Percentiles rank a stretch among this genome's conserved stretches.
These are phyloP conservation scores for Coranthus polyacanthus DNA, from an alignment of 2,797 vertebrate genomes.

Conservation along the genomic window DNA sequence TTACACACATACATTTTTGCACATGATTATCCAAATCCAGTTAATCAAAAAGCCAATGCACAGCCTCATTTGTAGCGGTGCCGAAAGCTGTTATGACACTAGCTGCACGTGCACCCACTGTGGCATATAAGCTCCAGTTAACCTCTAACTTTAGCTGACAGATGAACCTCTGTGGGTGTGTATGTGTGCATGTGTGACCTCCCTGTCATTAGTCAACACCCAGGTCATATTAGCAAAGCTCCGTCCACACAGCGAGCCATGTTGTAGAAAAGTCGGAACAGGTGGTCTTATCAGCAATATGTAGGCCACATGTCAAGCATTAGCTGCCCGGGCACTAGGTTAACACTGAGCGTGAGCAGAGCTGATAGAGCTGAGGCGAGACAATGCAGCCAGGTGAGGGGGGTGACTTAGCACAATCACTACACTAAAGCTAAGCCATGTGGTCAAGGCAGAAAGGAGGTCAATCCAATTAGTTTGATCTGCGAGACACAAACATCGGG, in stretches of 20 bases:
- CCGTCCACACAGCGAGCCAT: conserved; percentile 18
- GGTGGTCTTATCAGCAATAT: conserved; percentile 69
- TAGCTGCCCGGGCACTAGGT: conserved; percentile 35
- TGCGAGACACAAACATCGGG: conserved; percentile 65
- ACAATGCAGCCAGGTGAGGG: conserved; percentile 40
- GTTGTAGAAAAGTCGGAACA: conserved; percentile 64
- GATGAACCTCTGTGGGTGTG: conserved; percentile 14
- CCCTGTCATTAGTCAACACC: conserved; percentile 54
- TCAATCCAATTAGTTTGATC: conserved; percentile 79
- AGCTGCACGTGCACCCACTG: background rate
- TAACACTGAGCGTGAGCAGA: conserved; percentile 3
- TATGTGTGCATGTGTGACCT: conserved; percentile 34
- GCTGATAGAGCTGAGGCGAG: background rate
- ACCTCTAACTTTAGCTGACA: conserved; percentile 44
- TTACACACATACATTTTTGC: no score
- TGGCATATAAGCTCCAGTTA: conserved; percentile 22
- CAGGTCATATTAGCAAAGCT: conserved; percentile 57
- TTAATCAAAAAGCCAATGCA: no score
- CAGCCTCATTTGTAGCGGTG: background rate
- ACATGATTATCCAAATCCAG: no score
- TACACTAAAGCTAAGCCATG: conserved; percentile 62
- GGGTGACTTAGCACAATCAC: conserved; percentile 68
- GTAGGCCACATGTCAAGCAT: conserved; percentile 73
- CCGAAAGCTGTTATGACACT: background rate
- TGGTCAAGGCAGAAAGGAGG: conserved; percentile 71